These are phyloP conservation scores for Aphidius colemani DNA, from an alignment of 2,888 invertebrate species.

Conservation along the genomic window DNA sequence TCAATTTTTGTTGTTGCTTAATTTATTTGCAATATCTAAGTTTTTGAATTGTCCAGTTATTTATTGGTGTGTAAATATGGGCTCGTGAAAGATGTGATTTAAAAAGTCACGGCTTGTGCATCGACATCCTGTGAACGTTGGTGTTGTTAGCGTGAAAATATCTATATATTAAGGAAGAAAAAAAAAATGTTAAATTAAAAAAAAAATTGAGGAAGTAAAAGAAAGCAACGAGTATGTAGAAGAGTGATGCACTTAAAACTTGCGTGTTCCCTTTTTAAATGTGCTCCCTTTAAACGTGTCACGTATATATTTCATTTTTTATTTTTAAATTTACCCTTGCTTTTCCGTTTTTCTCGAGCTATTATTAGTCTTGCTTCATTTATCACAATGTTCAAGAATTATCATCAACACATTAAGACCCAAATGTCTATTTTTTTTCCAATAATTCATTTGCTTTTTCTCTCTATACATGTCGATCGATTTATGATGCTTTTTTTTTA, in stretches of 20 bases:
- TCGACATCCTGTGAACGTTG: slow-evolving; percentile 42
- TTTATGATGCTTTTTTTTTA: too few species aligned
- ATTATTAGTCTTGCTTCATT: too few species aligned
- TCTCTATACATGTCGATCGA: too few species aligned
- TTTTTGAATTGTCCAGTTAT: too few species aligned
- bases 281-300: slow-evolving; percentile 2
- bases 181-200: slow-evolving; percentile 8
- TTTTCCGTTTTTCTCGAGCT: too few species aligned
- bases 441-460: too few species aligned
- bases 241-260: slow-evolving; percentile 16
- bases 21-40: not conserved
- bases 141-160: slow-evolving; percentile 4
- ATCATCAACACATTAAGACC: too few species aligned
- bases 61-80: not conserved
- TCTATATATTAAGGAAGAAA: not conserved
- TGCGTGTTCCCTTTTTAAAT: not conserved
- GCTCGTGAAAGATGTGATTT: slow-evolving; percentile 24
- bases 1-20: not conserved
- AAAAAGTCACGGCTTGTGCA: slow-evolving; percentile 46
- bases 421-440: too few species aligned
- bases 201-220: not conserved
- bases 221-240: not conserved
- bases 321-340: too few species aligned
- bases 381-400: too few species aligned
- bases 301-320: not conserved